phyloP scores from a whole-genome alignment of 2,888 invertebrate species.

The Aphodius granarius region DNA sequence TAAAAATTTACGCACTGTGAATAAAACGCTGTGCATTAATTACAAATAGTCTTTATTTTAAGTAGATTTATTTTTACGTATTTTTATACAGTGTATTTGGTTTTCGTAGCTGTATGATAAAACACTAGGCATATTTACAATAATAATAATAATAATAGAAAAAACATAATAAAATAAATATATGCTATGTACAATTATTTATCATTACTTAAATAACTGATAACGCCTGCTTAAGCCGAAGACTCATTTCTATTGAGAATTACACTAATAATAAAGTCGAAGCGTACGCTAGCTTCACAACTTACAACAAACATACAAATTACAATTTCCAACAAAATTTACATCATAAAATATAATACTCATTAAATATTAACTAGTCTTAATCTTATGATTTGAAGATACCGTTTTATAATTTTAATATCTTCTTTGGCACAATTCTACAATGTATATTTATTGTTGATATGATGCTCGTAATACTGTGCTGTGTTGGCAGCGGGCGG shows the following conservation, averaged over 20 bases:
- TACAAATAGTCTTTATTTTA: slow-evolving; percentile 15
- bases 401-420: background rate
- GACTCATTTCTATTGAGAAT: background rate
- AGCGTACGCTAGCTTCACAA: background rate
- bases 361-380: background rate
- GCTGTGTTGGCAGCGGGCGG: slow-evolving; percentile 55
- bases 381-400: background rate
- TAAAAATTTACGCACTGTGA: too few species aligned
- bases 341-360: background rate
- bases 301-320: background rate
- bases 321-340: background rate
- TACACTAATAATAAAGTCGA: background rate
- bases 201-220: background rate
- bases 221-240: background rate
- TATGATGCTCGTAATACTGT: slow-evolving; percentile 47
- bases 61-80: background rate
- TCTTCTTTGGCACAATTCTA: slow-evolving; percentile 2
- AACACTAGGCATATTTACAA: slow-evolving; percentile 4
- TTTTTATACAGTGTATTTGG: slow-evolving; percentile 5
- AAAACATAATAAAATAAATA: slow-evolving; percentile 11
- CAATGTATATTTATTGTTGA: slow-evolving; percentile 37
- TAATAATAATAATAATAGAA: background rate
- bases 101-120: slow-evolving; percentile 5
- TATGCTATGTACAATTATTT: slow-evolving; percentile 5
- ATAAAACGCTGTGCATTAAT: background rate